Evolutionary conservation across 2,888 invertebrate species (phyloP).

Genomic region (Portevinia maculata): DNA sequence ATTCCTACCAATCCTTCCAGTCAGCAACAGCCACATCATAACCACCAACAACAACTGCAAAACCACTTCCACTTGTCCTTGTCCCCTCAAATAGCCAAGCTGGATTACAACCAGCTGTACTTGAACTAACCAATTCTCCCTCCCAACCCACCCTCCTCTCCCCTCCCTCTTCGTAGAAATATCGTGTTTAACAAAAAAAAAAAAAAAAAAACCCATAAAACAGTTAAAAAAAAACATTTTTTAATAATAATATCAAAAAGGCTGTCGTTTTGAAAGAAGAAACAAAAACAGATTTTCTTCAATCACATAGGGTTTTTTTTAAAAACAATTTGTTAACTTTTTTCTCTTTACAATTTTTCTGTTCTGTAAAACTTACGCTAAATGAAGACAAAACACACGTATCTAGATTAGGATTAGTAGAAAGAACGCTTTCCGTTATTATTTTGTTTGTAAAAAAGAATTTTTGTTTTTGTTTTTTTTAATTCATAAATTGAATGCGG

Average conservation of each 20-base stretch:
- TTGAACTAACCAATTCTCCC: constrained; percentile 41
- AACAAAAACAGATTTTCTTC: constrained; percentile 64
- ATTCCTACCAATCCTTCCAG: constrained; percentile 63
- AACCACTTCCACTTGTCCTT: constrained; percentile 57
- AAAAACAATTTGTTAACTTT: constrained; percentile 28
- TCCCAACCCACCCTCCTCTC: not conserved
- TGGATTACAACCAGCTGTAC: constrained; percentile 60
- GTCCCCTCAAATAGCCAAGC: constrained; percentile 47
- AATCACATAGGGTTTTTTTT: constrained; percentile 52
- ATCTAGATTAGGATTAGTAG: constrained; percentile 30
- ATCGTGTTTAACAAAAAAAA: constrained; percentile 62
- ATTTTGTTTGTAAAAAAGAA: not conserved
- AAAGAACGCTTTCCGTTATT: constrained; percentile 17
- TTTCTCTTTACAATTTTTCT: constrained; percentile 53
- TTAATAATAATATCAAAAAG: constrained; percentile 69
- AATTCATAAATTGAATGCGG: not conserved
- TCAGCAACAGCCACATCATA: constrained; percentile 76
- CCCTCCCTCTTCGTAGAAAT: constrained; percentile 43
- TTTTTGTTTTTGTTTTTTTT: constrained; percentile 3
- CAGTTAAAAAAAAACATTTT: constrained; percentile 29
- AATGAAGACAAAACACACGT: constrained; percentile 41
- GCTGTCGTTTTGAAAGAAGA: constrained; percentile 71
- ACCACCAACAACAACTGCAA: constrained; percentile 77
- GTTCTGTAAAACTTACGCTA: constrained; percentile 27
- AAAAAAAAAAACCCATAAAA: constrained; percentile 44